phyloP scores from a whole-genome alignment of 2,888 invertebrate genomes.

The Chelonus formosanus region DNA sequence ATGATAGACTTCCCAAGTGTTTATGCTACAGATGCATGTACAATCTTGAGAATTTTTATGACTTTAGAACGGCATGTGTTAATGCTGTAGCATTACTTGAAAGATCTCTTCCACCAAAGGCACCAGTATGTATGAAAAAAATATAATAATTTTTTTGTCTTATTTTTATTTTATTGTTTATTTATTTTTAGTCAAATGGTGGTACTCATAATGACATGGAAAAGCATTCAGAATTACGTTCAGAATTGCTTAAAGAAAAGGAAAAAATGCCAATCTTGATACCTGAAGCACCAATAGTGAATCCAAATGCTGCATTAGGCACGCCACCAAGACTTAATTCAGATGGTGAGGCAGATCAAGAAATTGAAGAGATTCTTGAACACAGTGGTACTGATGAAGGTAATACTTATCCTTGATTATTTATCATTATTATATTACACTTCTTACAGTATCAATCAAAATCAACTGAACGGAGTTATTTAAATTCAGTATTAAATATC shows the following conservation, averaged over 20 bases:
- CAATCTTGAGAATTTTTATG: constrained; percentile 67
- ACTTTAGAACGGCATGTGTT: constrained; percentile 65
- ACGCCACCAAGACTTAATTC: constrained; percentile 62
- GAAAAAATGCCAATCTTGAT: constrained; percentile 61
- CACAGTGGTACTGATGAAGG: constrained; percentile 59
- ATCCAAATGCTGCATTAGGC: constrained; percentile 63
- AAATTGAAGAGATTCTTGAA: constrained; percentile 57
- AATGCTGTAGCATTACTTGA: constrained; percentile 62
- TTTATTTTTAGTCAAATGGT: constrained; percentile 36
- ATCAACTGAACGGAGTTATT: too few species aligned
- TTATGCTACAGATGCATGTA: constrained; percentile 67
- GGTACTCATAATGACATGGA: constrained; percentile 38
- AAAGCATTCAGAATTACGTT: constrained; percentile 48
- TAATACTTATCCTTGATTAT: constrained; percentile 34
- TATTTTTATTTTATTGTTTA: constrained; percentile 9
- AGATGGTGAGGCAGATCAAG: constrained; percentile 59
- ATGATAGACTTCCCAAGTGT: constrained; percentile 65
- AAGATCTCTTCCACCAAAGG: constrained; percentile 53
- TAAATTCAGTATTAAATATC: too few species aligned
- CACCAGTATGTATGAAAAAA: constrained; percentile 47
- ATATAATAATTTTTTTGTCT: not conserved
- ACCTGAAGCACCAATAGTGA: constrained; percentile 62
- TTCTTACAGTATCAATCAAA: too few species aligned
- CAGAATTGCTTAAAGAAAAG: constrained; percentile 55
- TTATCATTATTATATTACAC: not conserved